These are phyloP conservation scores for Halcyon badia DNA, from an alignment of 2,797 vertebrate genomes.

Conservation along the genomic window DNA sequence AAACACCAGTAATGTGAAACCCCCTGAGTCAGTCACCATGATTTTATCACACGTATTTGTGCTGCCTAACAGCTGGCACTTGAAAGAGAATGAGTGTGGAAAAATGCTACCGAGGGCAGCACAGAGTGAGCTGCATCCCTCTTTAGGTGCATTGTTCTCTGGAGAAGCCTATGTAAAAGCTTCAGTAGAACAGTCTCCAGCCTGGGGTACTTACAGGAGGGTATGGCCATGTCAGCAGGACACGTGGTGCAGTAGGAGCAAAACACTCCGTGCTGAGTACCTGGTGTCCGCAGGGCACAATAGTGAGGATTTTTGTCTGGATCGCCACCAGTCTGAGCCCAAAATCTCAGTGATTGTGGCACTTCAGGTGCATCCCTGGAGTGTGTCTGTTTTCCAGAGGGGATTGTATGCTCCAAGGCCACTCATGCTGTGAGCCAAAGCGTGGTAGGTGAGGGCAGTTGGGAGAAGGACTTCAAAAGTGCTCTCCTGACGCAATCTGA, in stretches of 20 bases:
- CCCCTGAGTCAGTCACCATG: neutral
- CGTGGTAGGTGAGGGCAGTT: fast-evolving
- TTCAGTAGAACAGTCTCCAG: neutral
- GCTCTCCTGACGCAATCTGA: neutral
- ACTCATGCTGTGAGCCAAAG: neutral
- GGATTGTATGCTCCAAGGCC: neutral
- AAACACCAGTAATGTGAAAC: neutral
- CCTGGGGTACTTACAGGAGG: neutral
- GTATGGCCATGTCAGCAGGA: too few species aligned
- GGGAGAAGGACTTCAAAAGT: neutral
- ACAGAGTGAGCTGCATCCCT: neutral
- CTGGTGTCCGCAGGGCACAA: fast-evolving
- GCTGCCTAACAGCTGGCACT: neutral
- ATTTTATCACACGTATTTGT: neutral
- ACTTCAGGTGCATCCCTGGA: neutral
- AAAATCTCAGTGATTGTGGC: too few species aligned
- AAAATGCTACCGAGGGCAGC: neutral
- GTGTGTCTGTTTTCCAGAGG: neutral
- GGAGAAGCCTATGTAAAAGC: neutral
- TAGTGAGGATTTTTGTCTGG: neutral
- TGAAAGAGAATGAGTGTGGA: neutral
- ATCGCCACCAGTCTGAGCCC: neutral
- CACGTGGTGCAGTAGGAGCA: neutral
- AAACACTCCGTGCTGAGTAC: fast-evolving
- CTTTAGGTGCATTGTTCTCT: neutral